Evolutionary conservation across 2,797 vertebrate genomes (phyloP), one percentile per base, ranked within the genome.

Genomic region (Pagetopsis macropterus): DNA sequence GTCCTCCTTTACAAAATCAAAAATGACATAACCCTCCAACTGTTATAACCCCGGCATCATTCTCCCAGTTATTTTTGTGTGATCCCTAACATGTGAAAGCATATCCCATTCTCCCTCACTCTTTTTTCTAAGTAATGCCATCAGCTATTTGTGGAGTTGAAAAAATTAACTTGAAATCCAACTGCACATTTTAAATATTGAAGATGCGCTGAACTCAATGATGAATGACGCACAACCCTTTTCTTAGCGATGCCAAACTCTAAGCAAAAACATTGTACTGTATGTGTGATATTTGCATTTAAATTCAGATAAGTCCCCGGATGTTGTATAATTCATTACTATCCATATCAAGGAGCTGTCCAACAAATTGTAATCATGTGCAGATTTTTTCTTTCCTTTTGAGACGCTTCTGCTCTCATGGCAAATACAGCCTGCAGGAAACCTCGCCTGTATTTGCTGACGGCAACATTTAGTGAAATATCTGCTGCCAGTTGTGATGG

Each of bases 401-500:
- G 19, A 77, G 70, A 57, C 16, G 56, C 40, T 55, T 58, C 76
- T 75, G 82, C 76, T 73, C 60, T 76, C 43, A 5, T 72, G 57
- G 81, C 46, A 72, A 75, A 86, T 70, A 74, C 72, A 86, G 55
- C 69, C 21, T 2, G 67, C 48, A 70, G 79, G 84, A 88, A 87
- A 76, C 70, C 79, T 76, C 11, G 7, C 80, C 65, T 59, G 40
- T 72, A 82, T 91, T 87, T 91, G 93, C 92, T 93, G 93, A 93
- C 88, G 75, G 76, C 84, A 82, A 72, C 62, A 45, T 87, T 91
- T 87, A 86, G 82, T 91, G 86, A 93, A 90, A 92, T 93, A 93
- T 90, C 80, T 87, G 10, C 81, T 79, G 73, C 71, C 76, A 72
- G 85, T 74, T 57, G 83, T 88, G 90, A 90, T 37, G 76, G 79